phyloP scores from a whole-genome alignment of 2,113 vertebrate species.

The Cynocephalus volans region DNA sequence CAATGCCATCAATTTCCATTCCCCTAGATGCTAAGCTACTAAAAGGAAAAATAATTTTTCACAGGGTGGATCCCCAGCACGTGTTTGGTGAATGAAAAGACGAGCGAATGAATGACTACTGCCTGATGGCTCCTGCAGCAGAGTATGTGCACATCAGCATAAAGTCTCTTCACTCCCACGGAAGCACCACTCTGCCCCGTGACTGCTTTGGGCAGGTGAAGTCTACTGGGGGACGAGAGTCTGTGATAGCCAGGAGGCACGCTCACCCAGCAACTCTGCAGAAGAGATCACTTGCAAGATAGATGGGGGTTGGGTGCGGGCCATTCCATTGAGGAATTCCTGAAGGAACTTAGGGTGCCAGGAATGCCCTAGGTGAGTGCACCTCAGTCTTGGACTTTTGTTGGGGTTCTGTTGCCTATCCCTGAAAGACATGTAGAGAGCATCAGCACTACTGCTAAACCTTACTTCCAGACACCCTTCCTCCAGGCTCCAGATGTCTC shows the following conservation, averaged over 20 bases:
- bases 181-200: neutral
- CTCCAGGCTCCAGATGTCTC: neutral
- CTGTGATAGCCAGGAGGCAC: too few species aligned
- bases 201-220: neutral
- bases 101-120: too few species aligned
- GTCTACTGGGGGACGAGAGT: neutral
- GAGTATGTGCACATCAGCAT: neutral
- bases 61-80: neutral
- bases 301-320: neutral
- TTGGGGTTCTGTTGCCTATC: too few species aligned
- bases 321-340: neutral
- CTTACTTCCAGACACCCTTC: neutral
- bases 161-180: neutral
- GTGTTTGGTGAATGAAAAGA: neutral
- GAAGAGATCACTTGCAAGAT: neutral
- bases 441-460: neutral
- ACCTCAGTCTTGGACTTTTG: neutral
- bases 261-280: neutral
- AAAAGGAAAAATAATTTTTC: neutral
- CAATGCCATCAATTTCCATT: too few species aligned
- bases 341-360: neutral
- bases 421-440: neutral
- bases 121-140: neutral
- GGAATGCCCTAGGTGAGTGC: neutral
- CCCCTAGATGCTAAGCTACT: neutral